Evolutionary conservation across 2,888 invertebrate genomes (phyloP), one percentile per base, ranked within the genome.

Genomic region (Poecilus cupreus): DNA sequence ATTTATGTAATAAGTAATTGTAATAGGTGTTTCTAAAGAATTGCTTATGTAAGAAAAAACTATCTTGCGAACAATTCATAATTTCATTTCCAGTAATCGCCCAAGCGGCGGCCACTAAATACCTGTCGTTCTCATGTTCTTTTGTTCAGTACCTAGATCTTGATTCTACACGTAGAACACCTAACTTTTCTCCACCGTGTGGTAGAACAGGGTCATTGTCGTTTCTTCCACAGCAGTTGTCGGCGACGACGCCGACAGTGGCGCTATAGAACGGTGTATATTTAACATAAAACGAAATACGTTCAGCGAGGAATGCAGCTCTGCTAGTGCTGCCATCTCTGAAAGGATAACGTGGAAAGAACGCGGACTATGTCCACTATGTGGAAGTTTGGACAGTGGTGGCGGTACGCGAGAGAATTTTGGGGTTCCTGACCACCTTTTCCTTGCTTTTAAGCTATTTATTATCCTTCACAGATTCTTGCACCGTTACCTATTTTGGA

Each of bases 261-360:
- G 54, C 49, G n/a, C n/a, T n/a, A n/a, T n/a, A n/a, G n/a, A n/a
- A n/a, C n/a, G n/a, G n/a, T n/a, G n/a, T 32, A 54, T 18, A 18
- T 64, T 64, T 64, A 64, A 64, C 64, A 64, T 64, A 64, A 64
- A 64, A 32, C 64, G 64, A 64, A 64, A 64, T 64, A 37, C 64
- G 64, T 32, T 37, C 24, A 64, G 24, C 3, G 6, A 0, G 64
- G 64, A 64, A 64, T 64, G 64, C 64, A 37, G 32, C 32, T 1
- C 32, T 64, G 32, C 32, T 37, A 32, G 16, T 64, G 16, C 64
- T 54, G 54, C 54, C 54, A 54, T 54, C 64, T 37, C 32, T 26
- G 32, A n/a, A 8, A 64, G 26, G 37, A 64, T 32, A 64, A 54
- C 64, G 32, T 11, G n/a, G 32, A 26, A 37, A 64, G 64, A 32